phyloP scores from a whole-genome alignment of 2,888 invertebrate species.

The Axea sp. region DNA sequence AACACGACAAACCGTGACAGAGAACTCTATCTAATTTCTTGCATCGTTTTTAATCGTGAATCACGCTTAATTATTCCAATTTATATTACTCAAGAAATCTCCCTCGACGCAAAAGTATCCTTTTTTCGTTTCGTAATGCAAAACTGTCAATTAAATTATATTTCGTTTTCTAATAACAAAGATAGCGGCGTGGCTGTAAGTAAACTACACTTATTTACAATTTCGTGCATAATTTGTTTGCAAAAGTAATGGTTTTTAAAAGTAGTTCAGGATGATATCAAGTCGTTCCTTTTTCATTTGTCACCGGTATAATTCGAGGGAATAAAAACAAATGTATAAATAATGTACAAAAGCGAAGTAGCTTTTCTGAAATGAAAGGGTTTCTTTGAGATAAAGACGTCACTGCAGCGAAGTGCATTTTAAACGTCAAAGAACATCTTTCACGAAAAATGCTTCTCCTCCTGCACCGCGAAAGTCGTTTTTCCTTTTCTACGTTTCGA shows the following conservation, averaged over 20 bases:
- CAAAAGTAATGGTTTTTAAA: no score
- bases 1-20: constrained; percentile 52
- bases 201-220: no score
- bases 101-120: background rate
- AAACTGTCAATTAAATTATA: background rate
- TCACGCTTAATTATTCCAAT: constrained; percentile 31
- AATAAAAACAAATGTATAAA: no score
- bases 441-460: constrained; percentile 11
- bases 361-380: background rate
- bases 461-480: background rate
- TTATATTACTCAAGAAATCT: constrained; percentile 19
- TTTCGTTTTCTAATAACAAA: no score
- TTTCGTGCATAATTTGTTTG: no score
- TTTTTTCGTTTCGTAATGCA: background rate
- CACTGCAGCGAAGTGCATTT: background rate
- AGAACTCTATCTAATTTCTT: constrained; percentile 43
- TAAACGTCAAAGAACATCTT: constrained; percentile 16
- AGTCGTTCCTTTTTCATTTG: no score
- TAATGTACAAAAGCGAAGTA: constrained; percentile 4
- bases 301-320: no score
- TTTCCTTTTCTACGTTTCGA: constrained; percentile 36
- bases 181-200: no score
- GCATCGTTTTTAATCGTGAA: constrained; percentile 38
- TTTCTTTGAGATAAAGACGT: background rate
- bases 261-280: no score